Conservation (phyloP, 2,797 vertebrate species). For the Saxicola maurus region DNA sequence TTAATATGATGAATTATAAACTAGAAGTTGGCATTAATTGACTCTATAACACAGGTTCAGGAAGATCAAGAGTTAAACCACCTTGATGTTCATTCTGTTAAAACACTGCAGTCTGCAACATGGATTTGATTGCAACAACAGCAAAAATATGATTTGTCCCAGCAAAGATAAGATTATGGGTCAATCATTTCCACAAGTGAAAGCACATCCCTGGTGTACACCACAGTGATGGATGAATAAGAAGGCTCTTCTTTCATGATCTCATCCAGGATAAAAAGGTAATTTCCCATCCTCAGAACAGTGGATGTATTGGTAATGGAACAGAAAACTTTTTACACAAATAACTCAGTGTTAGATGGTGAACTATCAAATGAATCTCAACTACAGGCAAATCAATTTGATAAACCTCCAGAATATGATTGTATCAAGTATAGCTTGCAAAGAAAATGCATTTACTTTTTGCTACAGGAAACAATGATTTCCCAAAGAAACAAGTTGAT, state of each 20-base stretch:
- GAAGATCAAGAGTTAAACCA: conserved; percentile 46
- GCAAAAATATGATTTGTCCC: conserved; percentile 52
- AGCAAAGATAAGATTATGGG: conserved; percentile 64
- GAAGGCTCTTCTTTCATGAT: conserved; percentile 59
- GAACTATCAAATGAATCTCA: conserved; percentile 73
- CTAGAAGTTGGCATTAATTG: neutral
- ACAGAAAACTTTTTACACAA: conserved; percentile 70
- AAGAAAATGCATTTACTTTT: conserved; percentile 58
- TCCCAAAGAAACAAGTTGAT: conserved; percentile 40
- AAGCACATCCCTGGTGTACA: conserved; percentile 44
- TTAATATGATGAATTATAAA: neutral
- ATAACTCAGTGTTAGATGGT: conserved; percentile 68
- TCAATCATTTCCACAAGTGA: conserved; percentile 67
- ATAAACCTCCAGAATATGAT: conserved; percentile 65
- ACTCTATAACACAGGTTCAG: neutral
- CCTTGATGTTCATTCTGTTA: conserved; percentile 20
- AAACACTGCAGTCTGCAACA: conserved; percentile 32
- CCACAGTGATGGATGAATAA: conserved; percentile 50
- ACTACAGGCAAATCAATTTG: conserved; percentile 70
- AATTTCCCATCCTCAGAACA: conserved; percentile 66
- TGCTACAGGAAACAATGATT: conserved; percentile 33
- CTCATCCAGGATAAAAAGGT: conserved; percentile 63
- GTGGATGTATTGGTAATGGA: conserved; percentile 59
- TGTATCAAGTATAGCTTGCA: conserved; percentile 44
- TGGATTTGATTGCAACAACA: conserved; percentile 53